Percentiles rank a stretch among this genome's conserved stretches.
phyloP scores from a whole-genome alignment of 2,113 vertebrate species.

The Myotis lucifugus region DNA sequence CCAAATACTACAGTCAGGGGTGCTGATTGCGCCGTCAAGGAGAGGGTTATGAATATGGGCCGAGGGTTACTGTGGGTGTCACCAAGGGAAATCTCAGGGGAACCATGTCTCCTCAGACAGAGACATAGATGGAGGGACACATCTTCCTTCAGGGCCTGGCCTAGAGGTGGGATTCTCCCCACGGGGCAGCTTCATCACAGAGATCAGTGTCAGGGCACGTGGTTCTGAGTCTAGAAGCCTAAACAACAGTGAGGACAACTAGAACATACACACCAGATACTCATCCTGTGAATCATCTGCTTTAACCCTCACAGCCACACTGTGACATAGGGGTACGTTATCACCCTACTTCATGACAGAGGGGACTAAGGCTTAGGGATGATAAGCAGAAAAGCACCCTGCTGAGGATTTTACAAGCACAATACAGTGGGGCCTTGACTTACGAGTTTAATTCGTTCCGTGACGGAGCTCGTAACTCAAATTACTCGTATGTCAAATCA shows the following conservation, averaged over 20 bases:
- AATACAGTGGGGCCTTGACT: no score
- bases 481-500: no score
- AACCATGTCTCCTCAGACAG: background rate
- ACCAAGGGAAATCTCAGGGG: background rate
- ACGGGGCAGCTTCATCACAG: background rate
- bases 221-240: background rate
- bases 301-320: background rate
- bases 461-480: no score
- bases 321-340: no score
- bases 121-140: background rate
- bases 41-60: background rate
- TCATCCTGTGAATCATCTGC: no score
- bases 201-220: background rate
- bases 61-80: background rate
- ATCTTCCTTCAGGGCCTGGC: background rate
- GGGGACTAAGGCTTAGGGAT: background rate
- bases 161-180: background rate
- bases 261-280: no score
- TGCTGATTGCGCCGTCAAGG: background rate
- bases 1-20: background rate
- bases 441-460: no score
- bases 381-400: no score
- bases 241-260: background rate
- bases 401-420: background rate
- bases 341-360: background rate